Conservation (phyloP, 2,113 vertebrate species). For the Sapajus apella region DNA sequence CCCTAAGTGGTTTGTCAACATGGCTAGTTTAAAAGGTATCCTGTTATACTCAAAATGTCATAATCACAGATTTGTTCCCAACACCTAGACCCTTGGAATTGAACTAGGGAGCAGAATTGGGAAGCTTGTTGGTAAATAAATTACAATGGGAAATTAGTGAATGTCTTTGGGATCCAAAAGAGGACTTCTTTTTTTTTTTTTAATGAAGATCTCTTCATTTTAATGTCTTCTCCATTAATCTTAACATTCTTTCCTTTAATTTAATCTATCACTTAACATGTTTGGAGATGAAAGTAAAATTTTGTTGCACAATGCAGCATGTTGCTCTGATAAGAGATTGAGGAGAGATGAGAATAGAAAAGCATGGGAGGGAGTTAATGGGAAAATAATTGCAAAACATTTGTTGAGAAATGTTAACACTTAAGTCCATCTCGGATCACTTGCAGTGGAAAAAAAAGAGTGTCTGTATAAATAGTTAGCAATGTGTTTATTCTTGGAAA, state of each 20-base stretch:
- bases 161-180: not conserved
- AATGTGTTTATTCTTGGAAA: conserved; percentile 19
- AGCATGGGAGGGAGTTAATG: not conserved
- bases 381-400: not conserved
- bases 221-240: not conserved
- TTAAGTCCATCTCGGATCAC: not conserved
- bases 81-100: not conserved
- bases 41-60: not conserved
- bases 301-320: not conserved
- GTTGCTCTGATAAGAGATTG: not conserved
- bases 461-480: not conserved
- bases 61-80: not conserved
- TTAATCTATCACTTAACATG: not conserved
- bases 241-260: not conserved
- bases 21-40: not conserved
- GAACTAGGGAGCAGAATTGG: not conserved
- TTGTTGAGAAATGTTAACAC: not conserved
- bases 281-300: not conserved
- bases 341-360: not conserved
- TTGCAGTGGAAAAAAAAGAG: not conserved
- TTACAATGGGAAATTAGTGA: not conserved
- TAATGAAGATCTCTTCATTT: not conserved
- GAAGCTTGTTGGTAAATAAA: not conserved
- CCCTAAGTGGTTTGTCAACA: not conserved
- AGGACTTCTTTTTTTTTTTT: not conserved